Conservation (phyloP, 2,888 invertebrate genomes). For the Mesodorylaimus sp. region DNA sequence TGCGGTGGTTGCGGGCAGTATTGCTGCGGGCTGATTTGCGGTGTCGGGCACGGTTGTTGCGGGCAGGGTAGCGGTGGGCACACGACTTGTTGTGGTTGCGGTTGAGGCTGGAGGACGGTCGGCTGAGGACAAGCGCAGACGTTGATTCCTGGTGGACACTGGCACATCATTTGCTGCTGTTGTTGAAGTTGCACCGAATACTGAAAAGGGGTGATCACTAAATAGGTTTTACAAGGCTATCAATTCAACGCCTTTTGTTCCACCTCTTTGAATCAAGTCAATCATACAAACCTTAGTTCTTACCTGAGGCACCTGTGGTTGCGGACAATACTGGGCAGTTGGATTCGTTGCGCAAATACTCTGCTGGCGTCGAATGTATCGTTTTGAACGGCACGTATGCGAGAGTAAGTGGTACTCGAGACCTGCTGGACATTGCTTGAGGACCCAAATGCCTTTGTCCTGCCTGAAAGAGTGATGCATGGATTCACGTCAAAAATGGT, state of each 20-base stretch:
- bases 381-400: background rate
- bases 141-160: background rate
- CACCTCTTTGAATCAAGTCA: too few species aligned
- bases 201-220: background rate
- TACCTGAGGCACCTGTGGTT: background rate
- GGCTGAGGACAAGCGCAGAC: background rate
- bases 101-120: background rate
- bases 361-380: background rate
- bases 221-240: background rate
- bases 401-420: background rate
- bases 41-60: background rate
- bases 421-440: background rate
- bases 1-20: background rate
- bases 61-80: background rate
- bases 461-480: background rate
- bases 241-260: too few species aligned
- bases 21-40: background rate
- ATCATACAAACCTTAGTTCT: too few species aligned
- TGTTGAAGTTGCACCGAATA: background rate
- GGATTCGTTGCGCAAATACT: background rate
- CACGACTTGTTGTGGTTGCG: background rate
- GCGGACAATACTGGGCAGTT: background rate
- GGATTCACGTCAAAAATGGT: too few species aligned
- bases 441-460: background rate
- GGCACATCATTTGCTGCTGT: background rate